These are phyloP conservation scores for Amiota minor DNA, from an alignment of 2,888 invertebrate species.

Conservation along the genomic window DNA sequence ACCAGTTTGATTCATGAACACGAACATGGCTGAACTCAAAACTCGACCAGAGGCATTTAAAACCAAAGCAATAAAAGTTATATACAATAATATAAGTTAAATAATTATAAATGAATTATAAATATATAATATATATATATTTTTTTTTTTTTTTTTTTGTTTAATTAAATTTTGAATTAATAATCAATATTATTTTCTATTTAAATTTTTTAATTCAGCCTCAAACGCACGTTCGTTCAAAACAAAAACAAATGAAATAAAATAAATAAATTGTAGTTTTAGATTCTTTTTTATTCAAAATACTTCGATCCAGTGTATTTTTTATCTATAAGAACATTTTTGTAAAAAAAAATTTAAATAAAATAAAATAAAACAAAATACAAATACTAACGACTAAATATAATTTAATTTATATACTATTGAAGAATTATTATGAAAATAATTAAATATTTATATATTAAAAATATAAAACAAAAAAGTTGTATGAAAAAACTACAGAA, in stretches of 20 bases:
- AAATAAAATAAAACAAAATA: slow-evolving; percentile 40
- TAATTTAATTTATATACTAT: slow-evolving; percentile 14
- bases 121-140: too few relatives aligned
- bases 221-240: slow-evolving; percentile 26
- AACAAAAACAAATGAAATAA: slow-evolving; percentile 26
- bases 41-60: slow-evolving; percentile 71
- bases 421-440: background rate
- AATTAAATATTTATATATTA: slow-evolving; percentile 28
- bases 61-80: slow-evolving; percentile 72
- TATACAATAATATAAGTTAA: slow-evolving; percentile 61
- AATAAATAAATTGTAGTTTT: slow-evolving; percentile 34
- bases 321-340: slow-evolving; percentile 46
- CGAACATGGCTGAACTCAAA: slow-evolving; percentile 33
- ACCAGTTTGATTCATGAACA: slow-evolving; percentile 42
- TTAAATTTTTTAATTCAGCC: slow-evolving; percentile 13
- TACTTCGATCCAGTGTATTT: slow-evolving; percentile 59
- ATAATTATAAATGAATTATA: slow-evolving; percentile 40
- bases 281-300: slow-evolving; percentile 40
- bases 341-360: slow-evolving; percentile 42
- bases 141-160: slow-evolving; percentile 39
- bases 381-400: slow-evolving; percentile 37
- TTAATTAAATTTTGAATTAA: slow-evolving; percentile 26
- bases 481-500: slow-evolving; percentile 56
- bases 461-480: slow-evolving; percentile 44
- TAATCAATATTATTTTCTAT: slow-evolving; percentile 40